Base-by-base conservation (phyloP, 2,888 invertebrate genomes). In the Caenorhabditis sp. region DNA sequence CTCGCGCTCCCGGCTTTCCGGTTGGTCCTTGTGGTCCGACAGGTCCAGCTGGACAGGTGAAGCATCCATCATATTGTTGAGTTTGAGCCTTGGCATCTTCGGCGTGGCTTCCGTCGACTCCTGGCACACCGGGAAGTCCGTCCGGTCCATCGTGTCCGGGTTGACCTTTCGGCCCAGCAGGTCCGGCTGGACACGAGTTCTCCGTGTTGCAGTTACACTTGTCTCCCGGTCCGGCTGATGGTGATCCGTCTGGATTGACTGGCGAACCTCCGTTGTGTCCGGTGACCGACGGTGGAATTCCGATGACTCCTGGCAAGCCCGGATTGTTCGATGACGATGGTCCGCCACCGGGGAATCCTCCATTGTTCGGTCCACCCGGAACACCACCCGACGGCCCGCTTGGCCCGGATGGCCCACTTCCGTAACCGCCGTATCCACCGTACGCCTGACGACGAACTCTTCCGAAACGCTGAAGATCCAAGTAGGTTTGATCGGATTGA, bases 41-140 rank as follows among this genome's bases (percentile, higher is more conserved):
- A 37, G 78, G 78, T 71, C 81, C 81, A 58, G 72, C 68, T 19
- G 84, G 84, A 73, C 84, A 84, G 27, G 76, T 81, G 82, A 84
- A 84, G 76, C 84, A 84, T 60, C 78, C 78, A 8, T 79, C 84
- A 77, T 78, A 83, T 57, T 84, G 83, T 65, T 82, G 83, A 21
- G 78, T 77, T 62, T 83, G 82, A 14, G 82, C 82, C 66, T 81
- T 76, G 26, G 77, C 74, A 65, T 82, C 79, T 26, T 81, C 81
- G n/a, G 83, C 78, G 27, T 78, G 80, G 23, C 75, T 50, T 66
- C 83, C 83, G 59, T 81, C 81, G 54, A 68, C 43, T 57, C 83
- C 84, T 54, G 78, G 77, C 21, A 79, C 58, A 64, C 83, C 83
- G 37, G 79, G 79, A 36, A 80, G 63, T 53, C 83, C 83, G 55